These are phyloP conservation scores for Cebidichthys violaceus DNA, from an alignment of 2,113 vertebrate species.

Conservation along the genomic window DNA sequence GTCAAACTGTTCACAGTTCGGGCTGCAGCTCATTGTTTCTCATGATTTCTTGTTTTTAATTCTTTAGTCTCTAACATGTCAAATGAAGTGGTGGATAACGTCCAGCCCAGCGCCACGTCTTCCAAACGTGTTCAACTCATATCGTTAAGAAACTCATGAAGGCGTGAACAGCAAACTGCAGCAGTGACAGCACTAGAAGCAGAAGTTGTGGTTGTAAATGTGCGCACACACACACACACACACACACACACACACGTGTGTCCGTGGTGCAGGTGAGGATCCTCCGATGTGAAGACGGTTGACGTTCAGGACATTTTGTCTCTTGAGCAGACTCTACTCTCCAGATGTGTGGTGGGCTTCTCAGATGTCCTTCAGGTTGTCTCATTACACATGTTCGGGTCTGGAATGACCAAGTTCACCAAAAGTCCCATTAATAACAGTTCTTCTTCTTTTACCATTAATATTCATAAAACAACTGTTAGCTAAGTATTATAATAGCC, in stretches of 20 bases:
- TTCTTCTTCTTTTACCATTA: not conserved
- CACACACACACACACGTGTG: not conserved
- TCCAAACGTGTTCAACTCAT: slow-evolving; percentile 32
- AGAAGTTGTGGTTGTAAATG: slow-evolving; percentile 1
- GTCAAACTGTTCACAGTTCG: not conserved
- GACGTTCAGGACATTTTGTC: no score
- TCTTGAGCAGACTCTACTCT: not conserved
- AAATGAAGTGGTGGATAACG: not conserved
- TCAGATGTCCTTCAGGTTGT: not conserved
- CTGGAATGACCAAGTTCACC: not conserved
- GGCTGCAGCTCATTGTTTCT: not conserved
- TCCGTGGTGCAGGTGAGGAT: not conserved
- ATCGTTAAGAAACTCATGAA: not conserved
- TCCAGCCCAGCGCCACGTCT: slow-evolving; percentile 17
- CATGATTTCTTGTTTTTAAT: not conserved
- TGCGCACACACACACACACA: not conserved
- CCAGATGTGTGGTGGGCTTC: no score
- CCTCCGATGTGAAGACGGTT: not conserved
- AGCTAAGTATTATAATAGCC: slow-evolving; percentile 31
- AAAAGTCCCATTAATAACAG: not conserved
- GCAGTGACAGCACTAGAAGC: slow-evolving; percentile 11
- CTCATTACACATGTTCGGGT: no score
- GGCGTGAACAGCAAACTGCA: not conserved
- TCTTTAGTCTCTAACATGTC: not conserved
- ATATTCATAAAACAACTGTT: slow-evolving; percentile 20